Percentiles rank a stretch among this genome's conserved stretches.
Conservation (phyloP, 2,113 vertebrate genomes). For the Pseudopodoces humilis region DNA sequence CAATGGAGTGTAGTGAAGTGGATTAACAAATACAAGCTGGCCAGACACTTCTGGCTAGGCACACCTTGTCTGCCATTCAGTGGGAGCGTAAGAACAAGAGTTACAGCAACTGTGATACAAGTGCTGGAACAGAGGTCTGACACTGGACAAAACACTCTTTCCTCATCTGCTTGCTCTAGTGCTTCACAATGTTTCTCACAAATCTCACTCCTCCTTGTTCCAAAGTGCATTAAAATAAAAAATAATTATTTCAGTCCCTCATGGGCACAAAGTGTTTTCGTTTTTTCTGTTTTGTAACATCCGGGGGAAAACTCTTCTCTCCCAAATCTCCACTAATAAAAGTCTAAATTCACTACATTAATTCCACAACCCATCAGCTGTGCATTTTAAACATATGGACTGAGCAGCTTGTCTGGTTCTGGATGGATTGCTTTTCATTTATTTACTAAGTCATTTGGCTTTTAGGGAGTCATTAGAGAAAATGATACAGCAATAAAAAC, state of each 20-base stretch:
- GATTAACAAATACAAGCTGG: background rate
- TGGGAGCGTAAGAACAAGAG: background rate
- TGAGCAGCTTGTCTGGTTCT: constrained; percentile 34
- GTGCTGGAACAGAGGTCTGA: background rate
- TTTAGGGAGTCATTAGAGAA: constrained; percentile 32
- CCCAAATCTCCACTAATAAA: background rate
- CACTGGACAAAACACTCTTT: background rate
- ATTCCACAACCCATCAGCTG: background rate
- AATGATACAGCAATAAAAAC: constrained; percentile 20
- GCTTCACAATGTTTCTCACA: background rate
- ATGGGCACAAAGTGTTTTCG: background rate
- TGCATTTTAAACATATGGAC: constrained; percentile 30
- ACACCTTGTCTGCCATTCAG: background rate
- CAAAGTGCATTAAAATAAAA: background rate
- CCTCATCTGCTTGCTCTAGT: background rate
- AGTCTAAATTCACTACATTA: background rate
- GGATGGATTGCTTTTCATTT: background rate
- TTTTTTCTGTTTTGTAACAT: background rate
- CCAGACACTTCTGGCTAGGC: background rate
- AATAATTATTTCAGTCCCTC: background rate
- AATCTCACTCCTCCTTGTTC: background rate
- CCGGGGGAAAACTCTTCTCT: background rate
- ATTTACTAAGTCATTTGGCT: constrained; percentile 9
- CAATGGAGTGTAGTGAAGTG: background rate
- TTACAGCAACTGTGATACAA: background rate